phyloP scores from a whole-genome alignment of 2,797 vertebrate species.

The Sternarchorhynchus goeldii region DNA sequence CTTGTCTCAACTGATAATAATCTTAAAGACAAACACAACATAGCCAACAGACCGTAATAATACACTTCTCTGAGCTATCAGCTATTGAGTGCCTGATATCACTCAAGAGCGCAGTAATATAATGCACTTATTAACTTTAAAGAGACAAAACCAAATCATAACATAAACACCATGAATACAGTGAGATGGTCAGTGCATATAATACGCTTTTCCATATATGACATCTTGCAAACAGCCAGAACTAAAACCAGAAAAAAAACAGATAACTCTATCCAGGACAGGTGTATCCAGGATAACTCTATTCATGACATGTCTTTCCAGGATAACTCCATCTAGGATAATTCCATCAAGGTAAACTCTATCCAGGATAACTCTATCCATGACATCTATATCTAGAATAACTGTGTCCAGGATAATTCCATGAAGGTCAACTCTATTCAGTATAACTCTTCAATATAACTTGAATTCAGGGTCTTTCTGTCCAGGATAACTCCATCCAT shows the following conservation, averaged over 20 bases:
- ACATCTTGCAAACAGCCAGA: background rate
- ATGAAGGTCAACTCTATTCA: no score
- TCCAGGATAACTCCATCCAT: no score
- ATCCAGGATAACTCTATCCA: no score
- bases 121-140: background rate
- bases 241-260: background rate
- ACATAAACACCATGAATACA: background rate
- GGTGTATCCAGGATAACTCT: no score
- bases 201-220: background rate
- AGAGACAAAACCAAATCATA: slow-evolving; percentile 7
- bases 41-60: slow-evolving; percentile 7
- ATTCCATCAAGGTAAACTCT: no score
- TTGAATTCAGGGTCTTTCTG: no score
- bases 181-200: background rate
- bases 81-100: background rate
- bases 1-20: slow-evolving; percentile 34
- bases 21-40: slow-evolving; percentile 34
- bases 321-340: no score
- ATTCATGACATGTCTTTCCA: no score
- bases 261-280: no score
- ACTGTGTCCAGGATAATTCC: no score
- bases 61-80: background rate
- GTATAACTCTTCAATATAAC: no score
- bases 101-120: background rate
- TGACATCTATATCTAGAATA: no score